phyloP scores from a whole-genome alignment of 2,113 vertebrate genomes.

The Lamprologus tigripictilis region DNA sequence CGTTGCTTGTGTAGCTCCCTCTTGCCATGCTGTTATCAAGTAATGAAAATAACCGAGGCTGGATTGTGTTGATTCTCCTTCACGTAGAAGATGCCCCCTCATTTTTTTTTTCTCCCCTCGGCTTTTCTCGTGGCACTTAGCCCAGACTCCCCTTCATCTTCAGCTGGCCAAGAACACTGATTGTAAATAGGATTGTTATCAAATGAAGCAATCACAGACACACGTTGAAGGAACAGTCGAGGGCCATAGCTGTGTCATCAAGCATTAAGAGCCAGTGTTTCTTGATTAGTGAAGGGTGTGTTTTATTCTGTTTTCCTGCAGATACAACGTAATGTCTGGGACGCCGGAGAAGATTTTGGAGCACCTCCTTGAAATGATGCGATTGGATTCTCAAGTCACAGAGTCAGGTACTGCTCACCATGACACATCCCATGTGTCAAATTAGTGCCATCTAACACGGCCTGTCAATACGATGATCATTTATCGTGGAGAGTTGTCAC shows the following conservation, averaged over 20 bases:
- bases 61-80: constrained; percentile 32
- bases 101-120: neutral
- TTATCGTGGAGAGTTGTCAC: neutral
- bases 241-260: constrained; percentile 12
- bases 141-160: constrained; percentile 25
- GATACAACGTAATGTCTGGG: constrained; percentile 97
- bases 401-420: constrained; percentile 72
- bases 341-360: constrained; percentile 98
- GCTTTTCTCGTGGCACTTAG: constrained; percentile 22
- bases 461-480: neutral
- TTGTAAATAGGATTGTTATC: constrained; percentile 53
- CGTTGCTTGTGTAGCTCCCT: constrained; percentile 2
- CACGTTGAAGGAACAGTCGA: constrained; percentile 21
- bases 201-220: constrained; percentile 57
- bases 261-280: constrained; percentile 28
- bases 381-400: constrained; percentile 83
- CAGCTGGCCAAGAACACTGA: constrained; percentile 28
- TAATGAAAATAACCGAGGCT: constrained; percentile 38
- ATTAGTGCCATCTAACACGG: neutral
- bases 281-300: constrained; percentile 54
- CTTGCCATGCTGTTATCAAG: constrained; percentile 18
- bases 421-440: neutral
- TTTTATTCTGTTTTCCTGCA: constrained; percentile 53
- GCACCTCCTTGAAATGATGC: constrained; percentile 95
- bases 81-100: constrained; percentile 12